Percentiles rank a stretch among this genome's conserved stretches.
These are phyloP conservation scores for Himantopus leucocephalus DNA, from an alignment of 2,113 vertebrate genomes.

Conservation along the genomic window DNA sequence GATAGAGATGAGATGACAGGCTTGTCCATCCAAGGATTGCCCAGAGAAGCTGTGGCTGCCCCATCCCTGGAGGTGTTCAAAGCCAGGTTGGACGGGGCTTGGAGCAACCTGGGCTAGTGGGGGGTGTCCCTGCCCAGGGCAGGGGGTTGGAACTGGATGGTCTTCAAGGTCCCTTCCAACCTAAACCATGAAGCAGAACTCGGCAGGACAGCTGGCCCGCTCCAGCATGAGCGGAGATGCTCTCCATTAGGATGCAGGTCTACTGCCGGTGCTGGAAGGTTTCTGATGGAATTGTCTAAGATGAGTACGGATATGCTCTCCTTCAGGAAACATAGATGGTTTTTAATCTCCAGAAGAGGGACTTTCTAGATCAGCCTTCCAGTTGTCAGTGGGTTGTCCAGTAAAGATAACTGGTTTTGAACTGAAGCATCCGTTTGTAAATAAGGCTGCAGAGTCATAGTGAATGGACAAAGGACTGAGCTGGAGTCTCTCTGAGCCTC, in stretches of 20 bases:
- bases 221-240: fast-evolving
- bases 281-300: neutral
- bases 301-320: neutral
- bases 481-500: neutral
- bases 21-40: neutral
- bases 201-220: fast-evolving
- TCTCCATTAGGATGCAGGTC: neutral
- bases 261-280: fast-evolving
- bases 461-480: neutral
- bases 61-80: no score
- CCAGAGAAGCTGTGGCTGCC: no score
- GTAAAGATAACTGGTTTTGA: neutral
- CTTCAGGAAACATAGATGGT: neutral
- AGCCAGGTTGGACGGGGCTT: no score
- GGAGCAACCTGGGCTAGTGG: no score
- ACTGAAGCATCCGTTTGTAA: fast-evolving
- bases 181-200: neutral
- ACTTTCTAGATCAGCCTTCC: neutral
- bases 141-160: no score
- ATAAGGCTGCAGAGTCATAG: neutral
- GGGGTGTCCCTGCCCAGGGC: no score
- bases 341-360: neutral
- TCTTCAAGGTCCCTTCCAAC: no score
- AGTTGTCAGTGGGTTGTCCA: neutral
- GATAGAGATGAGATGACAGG: fast-evolving